These are phyloP conservation scores for Mycalesis mineus DNA, from an alignment of 2,888 invertebrate genomes.

Conservation along the genomic window DNA sequence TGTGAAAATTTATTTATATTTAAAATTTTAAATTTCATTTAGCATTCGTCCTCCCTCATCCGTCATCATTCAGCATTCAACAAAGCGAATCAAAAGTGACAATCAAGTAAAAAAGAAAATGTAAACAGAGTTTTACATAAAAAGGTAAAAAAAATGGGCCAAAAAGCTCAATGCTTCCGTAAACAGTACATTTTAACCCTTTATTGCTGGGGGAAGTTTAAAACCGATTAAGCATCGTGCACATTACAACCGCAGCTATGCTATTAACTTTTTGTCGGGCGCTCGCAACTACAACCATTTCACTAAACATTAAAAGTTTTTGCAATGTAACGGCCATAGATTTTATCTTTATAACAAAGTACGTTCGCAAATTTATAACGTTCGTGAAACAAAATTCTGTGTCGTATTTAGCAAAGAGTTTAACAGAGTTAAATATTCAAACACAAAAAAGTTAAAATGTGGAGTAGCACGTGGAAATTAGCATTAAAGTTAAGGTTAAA, in stretches of 20 bases:
- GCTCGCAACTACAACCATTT: conserved; percentile 18
- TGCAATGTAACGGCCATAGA: conserved; percentile 9
- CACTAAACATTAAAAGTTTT: conserved; percentile 23
- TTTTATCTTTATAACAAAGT: conserved; percentile 6
- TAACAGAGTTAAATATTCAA: no score
- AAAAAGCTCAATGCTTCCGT: neutral
- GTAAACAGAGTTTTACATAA: neutral
- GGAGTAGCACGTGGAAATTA: no score
- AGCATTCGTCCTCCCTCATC: no score
- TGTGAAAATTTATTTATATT: no score
- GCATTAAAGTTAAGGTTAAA: no score
- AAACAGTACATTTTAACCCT: conserved; percentile 10
- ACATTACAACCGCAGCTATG: conserved; percentile 23
- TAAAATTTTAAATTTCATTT: no score
- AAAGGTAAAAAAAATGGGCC: neutral
- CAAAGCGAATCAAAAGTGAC: no score
- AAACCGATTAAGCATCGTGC: conserved; percentile 24
- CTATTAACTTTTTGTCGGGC: conserved; percentile 23
- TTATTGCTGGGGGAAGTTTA: conserved; percentile 15
- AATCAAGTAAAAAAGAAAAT: no score
- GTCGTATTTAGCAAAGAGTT: no score
- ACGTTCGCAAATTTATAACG: conserved; percentile 1
- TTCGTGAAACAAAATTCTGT: neutral
- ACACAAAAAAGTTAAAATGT: no score
- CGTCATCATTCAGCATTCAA: no score